Evolutionary conservation across 2,797 vertebrate genomes (phyloP).

Genomic region (Protonibea diacanthus): DNA sequence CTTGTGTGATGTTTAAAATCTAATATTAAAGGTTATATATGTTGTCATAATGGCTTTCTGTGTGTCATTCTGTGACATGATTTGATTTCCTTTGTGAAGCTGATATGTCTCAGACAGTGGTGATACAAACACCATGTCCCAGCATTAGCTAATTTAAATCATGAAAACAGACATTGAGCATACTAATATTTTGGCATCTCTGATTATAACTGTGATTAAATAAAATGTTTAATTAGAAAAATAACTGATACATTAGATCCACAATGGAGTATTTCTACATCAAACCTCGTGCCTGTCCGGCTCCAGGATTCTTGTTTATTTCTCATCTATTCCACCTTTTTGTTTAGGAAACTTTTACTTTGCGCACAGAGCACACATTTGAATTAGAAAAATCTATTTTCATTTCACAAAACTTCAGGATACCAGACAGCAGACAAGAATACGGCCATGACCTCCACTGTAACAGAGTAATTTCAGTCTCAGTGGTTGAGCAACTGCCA

Average conservation of each 20-base stretch:
- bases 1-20: not conserved
- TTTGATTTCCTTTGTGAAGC: not conserved
- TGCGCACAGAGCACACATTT: not conserved
- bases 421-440: not conserved
- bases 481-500: conserved; percentile 6
- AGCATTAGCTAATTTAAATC: not conserved
- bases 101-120: not conserved
- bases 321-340: not conserved
- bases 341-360: not conserved
- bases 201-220: not conserved
- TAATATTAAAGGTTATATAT: not conserved
- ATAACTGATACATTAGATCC: no score
- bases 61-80: not conserved
- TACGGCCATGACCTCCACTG: conserved; percentile 7
- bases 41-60: not conserved
- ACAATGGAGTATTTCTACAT: not conserved
- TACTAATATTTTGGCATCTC: not conserved
- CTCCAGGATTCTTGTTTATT: not conserved
- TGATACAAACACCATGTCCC: not conserved
- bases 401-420: conserved; percentile 1
- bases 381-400: conserved; percentile 12
- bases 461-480: conserved; percentile 2
- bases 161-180: not conserved
- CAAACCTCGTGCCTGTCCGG: no score
- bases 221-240: not conserved